These are phyloP conservation scores for Tiphia femorata DNA, from an alignment of 2,888 invertebrate species.

Conservation along the genomic window DNA sequence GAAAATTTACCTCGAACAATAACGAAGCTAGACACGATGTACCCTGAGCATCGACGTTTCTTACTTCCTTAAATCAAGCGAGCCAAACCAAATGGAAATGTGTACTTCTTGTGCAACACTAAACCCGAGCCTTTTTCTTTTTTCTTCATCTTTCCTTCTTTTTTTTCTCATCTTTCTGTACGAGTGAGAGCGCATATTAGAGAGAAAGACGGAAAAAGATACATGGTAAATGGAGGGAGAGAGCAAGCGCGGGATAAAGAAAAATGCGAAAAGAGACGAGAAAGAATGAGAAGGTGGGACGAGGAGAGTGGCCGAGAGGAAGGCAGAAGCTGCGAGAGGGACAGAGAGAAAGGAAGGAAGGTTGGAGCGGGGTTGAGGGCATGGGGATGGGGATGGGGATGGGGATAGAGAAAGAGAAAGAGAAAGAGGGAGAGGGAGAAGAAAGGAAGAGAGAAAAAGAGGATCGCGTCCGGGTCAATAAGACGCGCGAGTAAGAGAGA, in stretches of 20 bases:
- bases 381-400: too few relatives aligned
- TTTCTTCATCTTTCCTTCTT: too few relatives aligned
- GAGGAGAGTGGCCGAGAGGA: slow-evolving; percentile 9
- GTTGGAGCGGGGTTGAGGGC: too few relatives aligned
- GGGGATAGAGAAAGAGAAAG: neutral
- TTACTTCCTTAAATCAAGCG: too few relatives aligned
- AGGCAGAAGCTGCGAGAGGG: slow-evolving; percentile 16
- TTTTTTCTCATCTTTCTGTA: slow-evolving; percentile 3
- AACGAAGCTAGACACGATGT: too few relatives aligned
- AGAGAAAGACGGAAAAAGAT: neutral
- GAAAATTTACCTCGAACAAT: too few relatives aligned
- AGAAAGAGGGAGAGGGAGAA: too few relatives aligned
- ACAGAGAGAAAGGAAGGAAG: slow-evolving; percentile 2
- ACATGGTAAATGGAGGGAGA: too few relatives aligned
- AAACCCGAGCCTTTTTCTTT: too few relatives aligned
- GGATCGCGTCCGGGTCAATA: slow-evolving; percentile 69
- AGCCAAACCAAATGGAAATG: too few relatives aligned
- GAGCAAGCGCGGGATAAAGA: neutral
- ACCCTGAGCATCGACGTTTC: too few relatives aligned
- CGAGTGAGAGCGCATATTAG: neutral
- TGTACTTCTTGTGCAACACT: too few relatives aligned
- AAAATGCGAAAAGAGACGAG: neutral
- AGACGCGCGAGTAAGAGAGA: slow-evolving; percentile 63
- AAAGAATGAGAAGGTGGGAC: neutral
- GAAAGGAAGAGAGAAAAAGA: slow-evolving; percentile 58